A percentile compares a stretch with the other conserved stretches of the same genome.
Evolutionary conservation across 2,797 vertebrate genomes (phyloP).

Genomic region (Mormyrops boulengeri): DNA sequence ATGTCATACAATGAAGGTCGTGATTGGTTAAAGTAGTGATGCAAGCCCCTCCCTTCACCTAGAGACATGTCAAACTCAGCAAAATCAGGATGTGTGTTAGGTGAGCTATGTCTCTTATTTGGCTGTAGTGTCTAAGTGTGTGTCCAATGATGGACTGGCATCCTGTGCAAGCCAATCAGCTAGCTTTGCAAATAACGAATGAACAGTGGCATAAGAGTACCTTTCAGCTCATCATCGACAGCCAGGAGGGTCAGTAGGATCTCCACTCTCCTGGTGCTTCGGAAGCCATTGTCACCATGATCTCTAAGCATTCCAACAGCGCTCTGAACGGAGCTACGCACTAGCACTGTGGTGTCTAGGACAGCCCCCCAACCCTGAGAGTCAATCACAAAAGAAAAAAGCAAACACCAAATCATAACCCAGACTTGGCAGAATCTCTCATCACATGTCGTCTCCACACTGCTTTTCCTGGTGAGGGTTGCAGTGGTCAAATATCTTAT

Average conservation of each 20-base stretch:
- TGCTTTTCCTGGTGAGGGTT: neutral
- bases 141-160: neutral
- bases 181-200: neutral
- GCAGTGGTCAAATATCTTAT: neutral
- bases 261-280: conserved; percentile 71
- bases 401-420: neutral
- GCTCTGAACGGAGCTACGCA: conserved; percentile 83
- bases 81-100: neutral
- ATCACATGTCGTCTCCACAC: neutral
- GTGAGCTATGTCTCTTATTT: neutral
- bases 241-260: conserved; percentile 74
- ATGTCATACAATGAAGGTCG: neutral
- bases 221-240: conserved; percentile 51
- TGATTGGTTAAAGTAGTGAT: neutral
- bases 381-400: neutral
- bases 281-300: conserved; percentile 51
- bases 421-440: neutral
- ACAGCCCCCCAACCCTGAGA: conserved; percentile 42
- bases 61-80: neutral
- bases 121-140: neutral
- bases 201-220: conserved; percentile 40
- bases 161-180: neutral
- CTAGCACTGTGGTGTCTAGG: conserved; percentile 76
- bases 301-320: conserved; percentile 83
- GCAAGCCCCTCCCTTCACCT: neutral